phyloP scores from a whole-genome alignment of 2,113 vertebrate species.

The Capreolus pygargus region DNA sequence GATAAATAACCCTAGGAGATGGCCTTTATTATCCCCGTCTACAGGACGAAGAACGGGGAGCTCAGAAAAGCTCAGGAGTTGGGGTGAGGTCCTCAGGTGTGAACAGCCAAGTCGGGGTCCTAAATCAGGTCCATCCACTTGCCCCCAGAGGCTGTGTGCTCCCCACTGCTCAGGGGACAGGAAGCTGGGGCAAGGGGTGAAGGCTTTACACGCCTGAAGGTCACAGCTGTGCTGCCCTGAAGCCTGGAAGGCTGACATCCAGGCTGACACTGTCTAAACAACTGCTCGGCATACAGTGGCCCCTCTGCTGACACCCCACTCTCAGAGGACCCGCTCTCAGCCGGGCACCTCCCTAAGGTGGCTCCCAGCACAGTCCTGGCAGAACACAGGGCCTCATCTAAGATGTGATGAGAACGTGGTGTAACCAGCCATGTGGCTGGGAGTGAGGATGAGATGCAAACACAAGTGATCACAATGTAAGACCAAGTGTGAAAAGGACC shows the following conservation, averaged over 20 bases:
- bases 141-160: not conserved
- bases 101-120: not conserved
- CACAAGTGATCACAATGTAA: not conserved
- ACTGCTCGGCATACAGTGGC: not conserved
- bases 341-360: not conserved
- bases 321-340: not conserved
- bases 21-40: not conserved
- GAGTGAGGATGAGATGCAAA: not conserved
- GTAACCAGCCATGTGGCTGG: not conserved
- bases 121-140: not conserved
- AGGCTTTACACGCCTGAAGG: not conserved
- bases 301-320: not conserved
- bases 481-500: not conserved
- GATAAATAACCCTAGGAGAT: not conserved
- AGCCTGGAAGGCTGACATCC: not conserved
- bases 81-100: not conserved
- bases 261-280: not conserved
- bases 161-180: accelerated
- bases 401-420: not conserved
- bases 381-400: not conserved
- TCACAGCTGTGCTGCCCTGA: not conserved
- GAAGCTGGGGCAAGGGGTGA: not conserved
- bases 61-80: not conserved
- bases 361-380: not conserved
- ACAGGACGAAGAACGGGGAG: not conserved